Base-by-base conservation (phyloP, 2,797 vertebrate genomes). In the Miichthys miiuy region DNA sequence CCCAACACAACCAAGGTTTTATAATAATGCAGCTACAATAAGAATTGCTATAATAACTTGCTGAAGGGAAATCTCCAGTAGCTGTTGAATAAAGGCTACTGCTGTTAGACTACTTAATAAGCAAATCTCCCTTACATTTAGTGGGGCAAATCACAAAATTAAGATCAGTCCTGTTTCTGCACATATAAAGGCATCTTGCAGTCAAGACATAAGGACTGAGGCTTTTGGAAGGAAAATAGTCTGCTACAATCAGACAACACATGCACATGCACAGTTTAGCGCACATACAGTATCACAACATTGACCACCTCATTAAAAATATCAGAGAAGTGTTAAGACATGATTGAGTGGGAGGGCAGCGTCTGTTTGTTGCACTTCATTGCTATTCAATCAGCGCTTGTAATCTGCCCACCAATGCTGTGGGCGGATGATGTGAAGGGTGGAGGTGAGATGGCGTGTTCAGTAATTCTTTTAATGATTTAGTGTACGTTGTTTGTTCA, bases 381-480 rank as follows among this genome's bases (percentile, higher is more conserved):
- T 63, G 74, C 64, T 44, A 66, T 80, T 69, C 77, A 76, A 57
- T 85, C 75, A 64, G 58, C 77, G 20, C 51, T 41, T 78, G 62
- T 69, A 79, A 78, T 78, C 65, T 75, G 41, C 48, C 65, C 23
- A 57, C 72, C 79, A 63, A 72, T 67, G 50, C 50, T 72, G 56
- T 70, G 56, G 63, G 82, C 51, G 62, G 56, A 68, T 61, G 57
- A 70, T 34, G 55, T 60, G 57, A 73, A 20, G 56, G 27, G 42
- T 69, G 38, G 30, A 68, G 41, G 27, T 50, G 27, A 46, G 65
- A 58, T 41, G 77, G 62, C 51, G 54, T 74, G 62, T 71, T 82
- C 25, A 56, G 68, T 80, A 66, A 77, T 74, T 82, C 44, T 56
- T 73, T 73, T 11, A 81, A 74, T 73, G 68, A 83, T 60, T 57